Evolutionary conservation across 2,888 invertebrate species (phyloP).

Genomic region (Scaeva pyrastri): DNA sequence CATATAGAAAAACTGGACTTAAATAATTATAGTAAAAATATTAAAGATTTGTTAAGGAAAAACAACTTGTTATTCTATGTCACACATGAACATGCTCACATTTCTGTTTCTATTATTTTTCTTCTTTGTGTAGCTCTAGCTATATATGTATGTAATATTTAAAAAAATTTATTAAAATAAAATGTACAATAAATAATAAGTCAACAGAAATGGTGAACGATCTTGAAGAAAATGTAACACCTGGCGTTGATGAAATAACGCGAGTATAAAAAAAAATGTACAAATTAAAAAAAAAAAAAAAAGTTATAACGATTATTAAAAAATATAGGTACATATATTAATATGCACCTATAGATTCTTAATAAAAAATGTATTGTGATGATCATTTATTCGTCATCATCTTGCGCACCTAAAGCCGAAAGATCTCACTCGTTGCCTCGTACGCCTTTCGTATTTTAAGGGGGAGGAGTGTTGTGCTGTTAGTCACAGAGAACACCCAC

Average conservation of each 20-base stretch:
- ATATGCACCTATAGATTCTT: too few species aligned
- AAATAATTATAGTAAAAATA: background rate
- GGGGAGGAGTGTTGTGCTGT: too few species aligned
- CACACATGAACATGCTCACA: background rate
- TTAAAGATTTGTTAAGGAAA: too few species aligned
- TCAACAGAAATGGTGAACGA: background rate
- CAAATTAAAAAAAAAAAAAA: background rate
- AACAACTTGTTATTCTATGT: too few species aligned
- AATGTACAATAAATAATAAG: background rate
- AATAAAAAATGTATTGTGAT: too few species aligned
- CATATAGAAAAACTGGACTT: background rate
- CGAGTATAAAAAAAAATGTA: background rate
- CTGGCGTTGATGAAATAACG: background rate
- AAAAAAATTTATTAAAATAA: background rate
- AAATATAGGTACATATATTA: too few species aligned
- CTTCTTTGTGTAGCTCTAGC: background rate
- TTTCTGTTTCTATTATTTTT: background rate
- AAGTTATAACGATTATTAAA: too few species aligned
- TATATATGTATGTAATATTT: background rate
- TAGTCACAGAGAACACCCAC: too few species aligned
- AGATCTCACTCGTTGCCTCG: conserved; percentile 29
- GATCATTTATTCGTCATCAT: background rate
- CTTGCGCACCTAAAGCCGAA: conserved; percentile 2
- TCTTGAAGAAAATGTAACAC: background rate
- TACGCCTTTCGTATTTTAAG: conserved; percentile 9